These are phyloP conservation scores for Cichladusa arquata DNA, from an alignment of 2,113 vertebrate genomes.

Conservation along the genomic window DNA sequence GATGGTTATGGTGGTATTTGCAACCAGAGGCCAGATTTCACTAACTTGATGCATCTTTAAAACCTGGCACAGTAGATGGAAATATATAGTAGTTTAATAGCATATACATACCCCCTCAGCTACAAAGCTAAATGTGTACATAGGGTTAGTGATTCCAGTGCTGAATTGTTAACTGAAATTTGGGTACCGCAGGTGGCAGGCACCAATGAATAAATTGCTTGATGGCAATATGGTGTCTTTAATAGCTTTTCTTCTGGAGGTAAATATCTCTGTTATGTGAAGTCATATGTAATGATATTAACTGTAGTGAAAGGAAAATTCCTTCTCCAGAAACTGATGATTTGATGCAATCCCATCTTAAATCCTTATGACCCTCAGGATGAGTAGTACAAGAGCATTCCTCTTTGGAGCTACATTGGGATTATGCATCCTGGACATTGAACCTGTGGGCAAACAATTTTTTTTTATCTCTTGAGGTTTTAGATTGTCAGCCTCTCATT, in stretches of 20 bases:
- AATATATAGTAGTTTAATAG: background rate
- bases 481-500: background rate
- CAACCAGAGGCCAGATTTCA: background rate
- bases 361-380: background rate
- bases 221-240: background rate
- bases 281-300: background rate
- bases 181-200: background rate
- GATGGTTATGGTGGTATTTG: background rate
- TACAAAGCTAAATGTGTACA: background rate
- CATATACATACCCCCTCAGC: background rate
- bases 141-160: background rate
- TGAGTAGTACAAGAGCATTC: background rate
- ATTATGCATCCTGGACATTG: background rate
- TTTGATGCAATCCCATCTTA: background rate
- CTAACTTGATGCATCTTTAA: background rate
- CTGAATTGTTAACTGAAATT: background rate
- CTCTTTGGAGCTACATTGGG: background rate
- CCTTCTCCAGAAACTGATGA: background rate
- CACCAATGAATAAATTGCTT: background rate
- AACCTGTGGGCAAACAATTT: background rate
- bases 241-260: background rate
- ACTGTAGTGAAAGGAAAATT: background rate
- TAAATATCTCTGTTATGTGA: background rate
- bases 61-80: background rate
- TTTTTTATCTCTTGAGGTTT: background rate